Evolutionary conservation across 2,113 vertebrate species (phyloP).

Genomic region (Pluvialis apricaria): DNA sequence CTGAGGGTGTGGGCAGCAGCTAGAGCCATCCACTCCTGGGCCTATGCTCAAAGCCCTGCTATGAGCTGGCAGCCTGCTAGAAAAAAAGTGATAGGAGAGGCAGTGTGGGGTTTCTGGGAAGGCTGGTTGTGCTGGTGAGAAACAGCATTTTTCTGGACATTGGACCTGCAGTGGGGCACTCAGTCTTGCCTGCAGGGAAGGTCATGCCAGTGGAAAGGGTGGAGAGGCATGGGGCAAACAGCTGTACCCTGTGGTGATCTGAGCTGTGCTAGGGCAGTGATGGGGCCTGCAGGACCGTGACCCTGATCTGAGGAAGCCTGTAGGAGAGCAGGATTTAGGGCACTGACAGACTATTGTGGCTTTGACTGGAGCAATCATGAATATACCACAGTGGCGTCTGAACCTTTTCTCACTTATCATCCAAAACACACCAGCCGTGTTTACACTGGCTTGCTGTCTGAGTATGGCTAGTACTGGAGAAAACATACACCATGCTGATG

Average conservation of each 20-base stretch:
- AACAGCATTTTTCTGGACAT: background rate
- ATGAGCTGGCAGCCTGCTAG: background rate
- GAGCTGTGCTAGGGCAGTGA: background rate
- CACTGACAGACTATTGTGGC: background rate
- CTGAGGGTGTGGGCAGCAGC: background rate
- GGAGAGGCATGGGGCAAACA: background rate
- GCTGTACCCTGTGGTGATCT: background rate
- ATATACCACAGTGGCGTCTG: background rate
- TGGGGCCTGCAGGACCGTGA: background rate
- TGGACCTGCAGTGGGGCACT: background rate
- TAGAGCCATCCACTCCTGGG: background rate
- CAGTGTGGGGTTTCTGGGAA: background rate
- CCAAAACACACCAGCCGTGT: background rate
- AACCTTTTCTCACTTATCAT: background rate
- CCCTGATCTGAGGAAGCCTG: background rate
- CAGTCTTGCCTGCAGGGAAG: background rate
- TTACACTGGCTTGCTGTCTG: background rate
- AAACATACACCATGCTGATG: rapidly evolving
- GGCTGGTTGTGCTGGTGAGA: background rate
- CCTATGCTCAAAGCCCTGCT: background rate
- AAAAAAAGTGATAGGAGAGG: background rate
- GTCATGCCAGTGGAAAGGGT: background rate
- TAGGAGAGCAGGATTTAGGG: background rate
- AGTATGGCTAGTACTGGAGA: background rate
- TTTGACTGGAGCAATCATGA: background rate